A percentile compares a stretch with the other conserved stretches of the same genome.
Conservation (phyloP, 2,888 invertebrate species). For the Drosophila prolongata region DNA sequence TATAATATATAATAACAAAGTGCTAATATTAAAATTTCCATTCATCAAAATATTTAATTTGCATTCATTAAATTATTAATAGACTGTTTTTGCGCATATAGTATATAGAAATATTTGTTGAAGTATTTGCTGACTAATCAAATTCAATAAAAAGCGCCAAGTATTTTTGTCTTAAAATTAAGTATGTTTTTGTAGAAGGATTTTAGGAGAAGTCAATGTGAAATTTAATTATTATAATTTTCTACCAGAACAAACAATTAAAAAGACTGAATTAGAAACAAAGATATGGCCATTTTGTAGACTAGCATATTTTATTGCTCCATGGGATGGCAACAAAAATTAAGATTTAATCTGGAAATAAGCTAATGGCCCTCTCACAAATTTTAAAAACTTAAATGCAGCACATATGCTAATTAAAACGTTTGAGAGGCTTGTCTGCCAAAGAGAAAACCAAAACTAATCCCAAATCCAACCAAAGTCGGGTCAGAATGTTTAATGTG, state of each 20-base stretch:
- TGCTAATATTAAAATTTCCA: no score
- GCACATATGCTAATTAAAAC: constrained; percentile 8
- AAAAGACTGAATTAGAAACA: background rate
- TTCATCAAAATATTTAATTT: no score
- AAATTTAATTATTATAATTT: no score
- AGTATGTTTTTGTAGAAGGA: no score
- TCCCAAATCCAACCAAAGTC: constrained; percentile 19
- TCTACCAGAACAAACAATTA: background rate
- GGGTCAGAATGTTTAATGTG: constrained; percentile 52
- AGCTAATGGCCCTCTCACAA: constrained; percentile 1
- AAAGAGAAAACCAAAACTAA: constrained; percentile 8
- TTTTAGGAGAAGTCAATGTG: no score
- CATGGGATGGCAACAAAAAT: background rate
- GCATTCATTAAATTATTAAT: no score
- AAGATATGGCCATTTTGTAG: background rate
- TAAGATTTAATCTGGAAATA: constrained; percentile 3
- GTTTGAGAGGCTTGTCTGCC: constrained; percentile 34
- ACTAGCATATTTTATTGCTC: background rate
- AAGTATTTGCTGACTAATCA: no score
- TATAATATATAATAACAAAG: no score
- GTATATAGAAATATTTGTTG: no score
- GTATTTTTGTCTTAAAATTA: no score
- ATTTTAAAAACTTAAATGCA: background rate
- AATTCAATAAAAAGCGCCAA: no score
- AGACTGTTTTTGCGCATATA: no score